These are phyloP conservation scores for Hestina assimilis DNA, from an alignment of 1,140 invertebrate genomes.

Conservation along the genomic window DNA sequence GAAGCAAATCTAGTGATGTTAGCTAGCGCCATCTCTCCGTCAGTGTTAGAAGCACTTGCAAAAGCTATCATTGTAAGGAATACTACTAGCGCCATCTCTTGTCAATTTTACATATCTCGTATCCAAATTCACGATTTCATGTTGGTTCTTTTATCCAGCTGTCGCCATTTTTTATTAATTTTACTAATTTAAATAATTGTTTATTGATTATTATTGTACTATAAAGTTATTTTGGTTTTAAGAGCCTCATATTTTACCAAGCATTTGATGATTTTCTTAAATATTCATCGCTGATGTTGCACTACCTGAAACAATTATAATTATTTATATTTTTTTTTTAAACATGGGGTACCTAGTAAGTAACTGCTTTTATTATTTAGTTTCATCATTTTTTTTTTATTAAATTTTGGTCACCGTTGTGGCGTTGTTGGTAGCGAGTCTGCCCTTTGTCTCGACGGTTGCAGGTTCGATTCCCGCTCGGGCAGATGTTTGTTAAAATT, in stretches of 20 bases:
- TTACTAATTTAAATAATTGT: too few species aligned
- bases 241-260: not conserved
- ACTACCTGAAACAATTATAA: too few species aligned
- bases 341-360: too few species aligned
- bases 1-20: slow-evolving; percentile 60
- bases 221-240: not conserved
- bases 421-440: too few species aligned
- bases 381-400: too few species aligned
- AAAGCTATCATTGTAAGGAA: slow-evolving; percentile 33
- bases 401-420: too few species aligned
- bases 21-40: slow-evolving; percentile 61
- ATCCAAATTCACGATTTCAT: slow-evolving; percentile 26
- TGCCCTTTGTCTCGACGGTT: too few species aligned
- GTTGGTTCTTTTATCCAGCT: slow-evolving; percentile 32
- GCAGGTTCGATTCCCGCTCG: too few species aligned
- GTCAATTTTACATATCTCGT: slow-evolving; percentile 10
- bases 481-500: too few species aligned
- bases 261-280: not conserved
- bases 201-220: not conserved
- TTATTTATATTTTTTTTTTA: too few species aligned
- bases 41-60: slow-evolving; percentile 27
- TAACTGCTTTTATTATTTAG: too few species aligned
- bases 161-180: slow-evolving; percentile 35
- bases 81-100: slow-evolving; percentile 55
- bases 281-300: not conserved